phyloP scores from a whole-genome alignment of 2,113 vertebrate species.

The Ceuthmochares aereus region DNA sequence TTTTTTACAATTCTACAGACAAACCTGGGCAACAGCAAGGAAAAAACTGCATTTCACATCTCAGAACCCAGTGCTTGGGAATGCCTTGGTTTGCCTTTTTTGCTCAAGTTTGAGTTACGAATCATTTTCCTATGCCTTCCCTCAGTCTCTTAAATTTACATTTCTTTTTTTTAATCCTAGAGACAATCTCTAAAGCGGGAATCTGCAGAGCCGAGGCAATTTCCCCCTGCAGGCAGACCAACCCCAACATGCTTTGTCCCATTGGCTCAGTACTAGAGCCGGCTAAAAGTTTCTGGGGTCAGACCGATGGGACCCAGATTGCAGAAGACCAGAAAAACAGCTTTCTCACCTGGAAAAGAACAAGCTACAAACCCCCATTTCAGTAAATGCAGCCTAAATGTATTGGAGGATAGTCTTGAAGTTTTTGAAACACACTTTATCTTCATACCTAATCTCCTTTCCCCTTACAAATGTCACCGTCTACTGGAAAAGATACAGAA shows the following conservation, averaged over 20 bases:
- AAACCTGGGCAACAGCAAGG: neutral
- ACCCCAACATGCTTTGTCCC: neutral
- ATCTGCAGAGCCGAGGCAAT: accelerated
- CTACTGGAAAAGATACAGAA: neutral
- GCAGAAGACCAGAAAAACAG: neutral
- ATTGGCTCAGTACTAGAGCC: neutral
- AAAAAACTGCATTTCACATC: neutral
- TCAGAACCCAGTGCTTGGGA: neutral
- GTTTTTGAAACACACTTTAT: neutral
- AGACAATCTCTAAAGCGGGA: neutral
- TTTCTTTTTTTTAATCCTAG: neutral
- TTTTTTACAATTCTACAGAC: neutral
- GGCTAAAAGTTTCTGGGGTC: neutral
- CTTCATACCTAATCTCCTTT: neutral
- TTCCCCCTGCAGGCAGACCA: neutral
- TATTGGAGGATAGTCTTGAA: neutral
- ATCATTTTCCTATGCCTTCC: neutral
- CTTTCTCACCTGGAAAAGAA: neutral
- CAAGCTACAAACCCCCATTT: neutral
- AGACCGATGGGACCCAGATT: neutral
- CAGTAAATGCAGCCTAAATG: neutral
- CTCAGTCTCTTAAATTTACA: neutral
- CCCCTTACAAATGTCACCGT: neutral
- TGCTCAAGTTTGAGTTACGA: neutral
- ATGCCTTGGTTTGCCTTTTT: neutral